Evolutionary conservation across 1,140 invertebrate species (phyloP).

Genomic region (Macrotrachela quadricornifera): DNA sequence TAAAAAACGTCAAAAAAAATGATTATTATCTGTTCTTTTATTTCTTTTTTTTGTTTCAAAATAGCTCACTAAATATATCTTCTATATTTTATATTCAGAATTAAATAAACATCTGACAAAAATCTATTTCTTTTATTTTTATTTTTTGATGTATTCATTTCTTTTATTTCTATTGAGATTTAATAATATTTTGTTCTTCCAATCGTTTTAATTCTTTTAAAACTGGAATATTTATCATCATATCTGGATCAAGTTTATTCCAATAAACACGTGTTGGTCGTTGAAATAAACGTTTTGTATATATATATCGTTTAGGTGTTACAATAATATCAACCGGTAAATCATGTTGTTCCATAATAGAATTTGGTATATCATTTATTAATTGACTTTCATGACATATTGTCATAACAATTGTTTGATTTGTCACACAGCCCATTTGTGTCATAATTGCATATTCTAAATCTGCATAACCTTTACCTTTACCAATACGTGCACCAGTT

Average conservation of each 20-base stretch:
- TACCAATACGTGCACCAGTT: background rate
- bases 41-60: too few relatives aligned
- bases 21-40: too few relatives aligned
- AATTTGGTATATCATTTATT: background rate
- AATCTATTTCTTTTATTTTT: too few relatives aligned
- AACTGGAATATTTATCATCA: background rate
- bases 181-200: too few relatives aligned
- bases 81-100: too few relatives aligned
- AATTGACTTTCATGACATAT: background rate
- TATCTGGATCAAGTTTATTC: background rate
- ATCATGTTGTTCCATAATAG: background rate
- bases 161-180: too few relatives aligned
- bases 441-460: background rate
- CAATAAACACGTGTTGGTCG: background rate
- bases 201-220: background rate
- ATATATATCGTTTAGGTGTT: background rate
- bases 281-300: background rate
- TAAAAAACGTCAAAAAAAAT: too few relatives aligned
- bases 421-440: background rate
- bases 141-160: too few relatives aligned
- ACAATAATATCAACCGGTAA: background rate
- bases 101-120: too few relatives aligned
- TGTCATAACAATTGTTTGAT: background rate
- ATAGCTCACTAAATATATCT: too few relatives aligned
- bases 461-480: background rate